phyloP scores from a whole-genome alignment of 2,113 vertebrate species.

The Chiloscyllium plagiosum region DNA sequence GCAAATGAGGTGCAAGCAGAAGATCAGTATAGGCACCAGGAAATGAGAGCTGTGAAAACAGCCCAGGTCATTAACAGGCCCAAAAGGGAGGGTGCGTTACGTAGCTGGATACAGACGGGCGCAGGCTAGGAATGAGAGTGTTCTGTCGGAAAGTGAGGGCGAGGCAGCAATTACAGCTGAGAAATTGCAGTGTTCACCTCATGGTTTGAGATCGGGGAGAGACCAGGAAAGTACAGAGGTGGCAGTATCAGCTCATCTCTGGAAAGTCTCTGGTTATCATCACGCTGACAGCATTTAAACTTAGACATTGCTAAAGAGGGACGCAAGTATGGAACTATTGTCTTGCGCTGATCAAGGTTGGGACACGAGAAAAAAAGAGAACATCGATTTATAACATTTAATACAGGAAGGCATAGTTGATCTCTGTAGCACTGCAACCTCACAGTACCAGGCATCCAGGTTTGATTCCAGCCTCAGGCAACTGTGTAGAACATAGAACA shows the following conservation, averaged over 20 bases:
- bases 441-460: no score
- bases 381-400: no score
- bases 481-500: no score
- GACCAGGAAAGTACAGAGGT: not conserved
- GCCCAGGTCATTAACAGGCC: not conserved
- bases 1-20: not conserved
- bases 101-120: not conserved
- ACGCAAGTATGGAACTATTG: no score
- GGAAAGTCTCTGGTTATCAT: not conserved
- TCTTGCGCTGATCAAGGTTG: no score
- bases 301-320: no score
- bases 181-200: not conserved
- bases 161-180: not conserved
- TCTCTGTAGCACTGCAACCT: no score
- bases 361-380: no score
- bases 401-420: no score
- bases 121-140: not conserved
- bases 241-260: not conserved
- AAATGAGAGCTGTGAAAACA: not conserved
- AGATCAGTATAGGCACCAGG: no score
- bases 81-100: not conserved
- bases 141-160: not conserved
- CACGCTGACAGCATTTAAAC: not conserved
- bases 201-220: not conserved
- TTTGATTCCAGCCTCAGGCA: no score